These are phyloP conservation scores for Plestiodon gilberti DNA, from an alignment of 2,113 vertebrate genomes.

Conservation along the genomic window DNA sequence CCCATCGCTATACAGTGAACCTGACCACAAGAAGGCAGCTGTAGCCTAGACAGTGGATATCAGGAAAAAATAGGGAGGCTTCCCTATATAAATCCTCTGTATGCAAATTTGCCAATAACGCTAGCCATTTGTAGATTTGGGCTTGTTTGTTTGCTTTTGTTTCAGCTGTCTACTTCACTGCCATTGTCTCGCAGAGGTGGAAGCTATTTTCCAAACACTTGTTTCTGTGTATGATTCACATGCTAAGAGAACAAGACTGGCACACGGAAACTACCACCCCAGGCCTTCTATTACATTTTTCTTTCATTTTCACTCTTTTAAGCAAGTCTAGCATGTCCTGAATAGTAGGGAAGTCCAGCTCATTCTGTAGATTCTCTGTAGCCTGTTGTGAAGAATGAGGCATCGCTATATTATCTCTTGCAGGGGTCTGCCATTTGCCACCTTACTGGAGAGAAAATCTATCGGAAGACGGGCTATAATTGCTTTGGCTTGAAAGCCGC, in stretches of 20 bases:
- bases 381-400: constrained; percentile 44
- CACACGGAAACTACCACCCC: not conserved
- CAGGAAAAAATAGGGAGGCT: no score
- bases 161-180: constrained; percentile 18
- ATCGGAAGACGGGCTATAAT: constrained; percentile 43
- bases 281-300: constrained; percentile 20
- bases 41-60: not conserved
- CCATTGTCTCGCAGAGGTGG: constrained; percentile 9
- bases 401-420: constrained; percentile 45
- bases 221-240: constrained; percentile 15
- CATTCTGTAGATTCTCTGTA: constrained; percentile 49
- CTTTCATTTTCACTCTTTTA: constrained; percentile 26
- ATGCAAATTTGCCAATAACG: no score
- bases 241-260: not conserved
- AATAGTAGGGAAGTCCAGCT: constrained; percentile 43
- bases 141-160: not conserved
- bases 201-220: constrained; percentile 14
- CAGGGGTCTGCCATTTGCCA: constrained; percentile 43
- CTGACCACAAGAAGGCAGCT: no score
- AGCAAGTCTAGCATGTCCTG: constrained; percentile 34
- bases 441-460: constrained; percentile 36
- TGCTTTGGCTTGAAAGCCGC: constrained; percentile 43
- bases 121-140: not conserved
- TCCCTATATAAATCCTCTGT: no score
- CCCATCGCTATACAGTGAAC: no score